Base-by-base conservation (phyloP, 2,113 vertebrate genomes). In the Chionodraco myersi region DNA sequence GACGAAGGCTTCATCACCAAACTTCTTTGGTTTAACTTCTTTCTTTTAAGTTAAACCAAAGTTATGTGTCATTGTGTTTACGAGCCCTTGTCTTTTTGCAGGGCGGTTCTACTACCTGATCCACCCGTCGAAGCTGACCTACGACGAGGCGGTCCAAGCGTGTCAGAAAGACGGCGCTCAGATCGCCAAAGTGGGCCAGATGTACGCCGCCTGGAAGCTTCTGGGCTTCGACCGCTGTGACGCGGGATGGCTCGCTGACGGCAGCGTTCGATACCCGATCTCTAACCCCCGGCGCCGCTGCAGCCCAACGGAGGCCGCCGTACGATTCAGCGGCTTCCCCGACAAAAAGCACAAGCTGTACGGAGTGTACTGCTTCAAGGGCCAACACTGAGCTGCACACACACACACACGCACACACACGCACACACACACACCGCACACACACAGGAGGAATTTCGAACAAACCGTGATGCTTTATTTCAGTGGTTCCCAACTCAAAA, bases 271-370 rank as follows among this genome's bases (percentile, higher is more conserved):
- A 45, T 99, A 99, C 76, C 98, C 98, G 0, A 97, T 99, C 91
- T 94, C 96, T 0, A 85, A 76, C 53, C 98, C 98, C 0, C 93
- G 98, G 5, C 93, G 95, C 41, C 97, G 97, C 93, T 99, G 98
- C 93, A 99, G 98, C 57, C 97, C 97, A 51, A 95, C 89, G 0
- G 98, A 98, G 79, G 97, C 97, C 0, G 97, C 97, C 0, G 97
- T 99, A 41, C 95, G 98, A 76, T 97, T 97, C 64, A 94, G 88
- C 1, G 98, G 98, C 21, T 99, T 97, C 89, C 98, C 98, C 0
- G 96, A 99, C 65, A 98, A 97, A 91, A 99, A 99, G 86, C 97
- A 99, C 92, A 97, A 97, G 96, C 94, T 98, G 16, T 99, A 98
- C 0, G 98, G 97, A 3, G 98, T 96, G 88, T 99, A 99, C 93